Base-by-base conservation (phyloP, 2,113 vertebrate species). In the Dromas ardeola region DNA sequence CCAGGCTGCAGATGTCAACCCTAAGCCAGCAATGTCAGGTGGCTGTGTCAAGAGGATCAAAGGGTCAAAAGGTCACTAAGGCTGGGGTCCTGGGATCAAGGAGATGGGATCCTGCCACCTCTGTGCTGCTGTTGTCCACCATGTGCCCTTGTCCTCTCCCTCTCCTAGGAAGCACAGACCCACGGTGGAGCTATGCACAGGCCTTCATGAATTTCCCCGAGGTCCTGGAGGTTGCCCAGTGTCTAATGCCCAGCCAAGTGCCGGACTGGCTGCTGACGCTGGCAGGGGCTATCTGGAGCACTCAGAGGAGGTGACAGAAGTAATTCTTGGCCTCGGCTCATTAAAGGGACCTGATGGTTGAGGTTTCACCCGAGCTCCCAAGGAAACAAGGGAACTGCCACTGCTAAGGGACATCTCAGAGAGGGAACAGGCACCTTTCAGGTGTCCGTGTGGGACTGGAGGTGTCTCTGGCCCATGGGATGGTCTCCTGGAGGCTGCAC, bases 171-270 rank as follows among this genome's bases (percentile, higher is more conserved):
- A 59, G 73, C 20, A 67, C 18, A 55, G 45, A 22, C 9, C 20
- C 27, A 29, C 0, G 0, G 9, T 19, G 79, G 58, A 88, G 40
- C 23, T 93, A 29, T 43, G n/a, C 52, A 65, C 12, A 21, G 49
- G 18, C 17, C 9, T 56, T 49, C 6, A 4, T 16, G 36, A 23
- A 50, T 50, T 47, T 58, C 43, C 34, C 36, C 0, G 0, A 59
- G 40, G 40, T 36, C 74, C 66, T 49, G 58, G 30, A 49, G 52
- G 36, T 40, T 92, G 30, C 18, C 34, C 34, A 16, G 6, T 50
- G 20, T 34, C 50, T 87, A 38, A 5, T 66, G 21, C 47, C 71
- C 71, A 61, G 49, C 32, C 53, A 3, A 0, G 1, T 49, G 15
- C 38, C 67, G 52, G 27, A 27, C 25, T 38, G 17, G 16, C 38